These are phyloP conservation scores for Bradypodion ventrale DNA, from an alignment of 2,797 vertebrate genomes.

Conservation along the genomic window DNA sequence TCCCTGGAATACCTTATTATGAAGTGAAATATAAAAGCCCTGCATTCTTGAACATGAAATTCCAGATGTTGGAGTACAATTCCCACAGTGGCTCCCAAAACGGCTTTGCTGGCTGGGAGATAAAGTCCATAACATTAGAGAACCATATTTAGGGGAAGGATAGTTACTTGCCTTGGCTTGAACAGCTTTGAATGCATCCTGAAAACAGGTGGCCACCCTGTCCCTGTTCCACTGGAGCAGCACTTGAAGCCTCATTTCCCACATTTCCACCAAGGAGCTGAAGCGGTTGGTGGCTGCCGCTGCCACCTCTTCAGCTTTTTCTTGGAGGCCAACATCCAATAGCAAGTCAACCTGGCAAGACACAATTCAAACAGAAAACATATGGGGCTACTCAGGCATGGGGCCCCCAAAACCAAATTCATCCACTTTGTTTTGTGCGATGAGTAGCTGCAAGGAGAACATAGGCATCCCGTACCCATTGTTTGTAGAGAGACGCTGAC, in stretches of 20 bases:
- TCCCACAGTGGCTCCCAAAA: too few species aligned
- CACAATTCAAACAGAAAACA: conserved; percentile 18
- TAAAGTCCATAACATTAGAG: background rate
- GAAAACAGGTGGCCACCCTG: conserved; percentile 75
- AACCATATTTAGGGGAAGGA: background rate
- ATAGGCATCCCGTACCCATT: conserved; percentile 82
- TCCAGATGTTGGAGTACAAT: too few species aligned
- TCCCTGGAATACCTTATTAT: too few species aligned
- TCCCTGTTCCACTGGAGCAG: conserved; percentile 76
- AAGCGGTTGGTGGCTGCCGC: conserved; percentile 76
- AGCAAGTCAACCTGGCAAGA: conserved; percentile 72
- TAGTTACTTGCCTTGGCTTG: conserved; percentile 82
- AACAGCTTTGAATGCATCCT: conserved; percentile 82
- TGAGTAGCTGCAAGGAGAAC: background rate
- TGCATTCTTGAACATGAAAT: too few species aligned
- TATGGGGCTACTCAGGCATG: conserved; percentile 4
- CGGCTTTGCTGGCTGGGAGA: background rate
- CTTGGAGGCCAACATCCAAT: conserved; percentile 56
- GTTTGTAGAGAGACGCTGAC: conserved; percentile 83
- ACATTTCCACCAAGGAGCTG: conserved; percentile 78
- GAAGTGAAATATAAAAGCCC: background rate
- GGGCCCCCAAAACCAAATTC: background rate
- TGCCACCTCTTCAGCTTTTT: conserved; percentile 78
- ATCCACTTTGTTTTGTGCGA: background rate
- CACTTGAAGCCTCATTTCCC: conserved; percentile 83